phyloP scores from a whole-genome alignment of 1,140 invertebrate species.

The Magallana angulata region DNA sequence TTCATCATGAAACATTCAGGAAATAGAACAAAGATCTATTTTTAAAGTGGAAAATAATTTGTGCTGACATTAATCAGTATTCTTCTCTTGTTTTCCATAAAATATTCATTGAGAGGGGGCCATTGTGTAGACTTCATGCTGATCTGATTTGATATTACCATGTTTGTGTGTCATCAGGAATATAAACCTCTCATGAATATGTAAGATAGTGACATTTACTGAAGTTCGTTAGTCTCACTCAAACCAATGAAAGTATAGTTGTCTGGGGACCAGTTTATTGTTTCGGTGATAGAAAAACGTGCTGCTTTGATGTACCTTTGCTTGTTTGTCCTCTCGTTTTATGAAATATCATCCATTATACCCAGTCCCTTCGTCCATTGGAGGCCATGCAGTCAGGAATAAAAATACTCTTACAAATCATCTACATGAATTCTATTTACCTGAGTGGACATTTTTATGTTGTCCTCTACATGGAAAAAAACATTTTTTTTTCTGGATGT shows the following conservation, averaged over 20 bases:
- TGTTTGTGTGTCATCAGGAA: conserved; percentile 16
- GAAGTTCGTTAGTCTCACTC: background rate
- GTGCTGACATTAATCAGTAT: background rate
- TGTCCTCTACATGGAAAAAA: too few relatives aligned
- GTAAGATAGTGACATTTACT: conserved; percentile 24
- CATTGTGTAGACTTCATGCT: background rate
- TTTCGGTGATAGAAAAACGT: conserved; percentile 3
- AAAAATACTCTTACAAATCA: too few relatives aligned
- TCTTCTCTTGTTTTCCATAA: conserved; percentile 5
- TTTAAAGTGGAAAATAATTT: background rate
- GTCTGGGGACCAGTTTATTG: conserved; percentile 2
- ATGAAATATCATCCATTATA: background rate
- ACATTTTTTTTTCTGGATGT: too few relatives aligned
- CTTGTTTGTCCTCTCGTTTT: background rate
- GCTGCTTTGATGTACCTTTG: background rate
- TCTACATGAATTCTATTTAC: too few relatives aligned
- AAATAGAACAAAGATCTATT: too few relatives aligned
- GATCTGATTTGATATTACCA: background rate
- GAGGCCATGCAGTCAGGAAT: background rate
- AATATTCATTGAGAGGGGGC: background rate
- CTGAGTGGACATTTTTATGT: too few relatives aligned
- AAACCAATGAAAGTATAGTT: background rate
- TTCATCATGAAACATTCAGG: too few relatives aligned
- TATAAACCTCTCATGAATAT: conserved; percentile 26
- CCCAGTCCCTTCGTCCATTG: background rate